Evolutionary conservation across 2,888 invertebrate genomes (phyloP).

Genomic region (Rhorus exstirpatorius): DNA sequence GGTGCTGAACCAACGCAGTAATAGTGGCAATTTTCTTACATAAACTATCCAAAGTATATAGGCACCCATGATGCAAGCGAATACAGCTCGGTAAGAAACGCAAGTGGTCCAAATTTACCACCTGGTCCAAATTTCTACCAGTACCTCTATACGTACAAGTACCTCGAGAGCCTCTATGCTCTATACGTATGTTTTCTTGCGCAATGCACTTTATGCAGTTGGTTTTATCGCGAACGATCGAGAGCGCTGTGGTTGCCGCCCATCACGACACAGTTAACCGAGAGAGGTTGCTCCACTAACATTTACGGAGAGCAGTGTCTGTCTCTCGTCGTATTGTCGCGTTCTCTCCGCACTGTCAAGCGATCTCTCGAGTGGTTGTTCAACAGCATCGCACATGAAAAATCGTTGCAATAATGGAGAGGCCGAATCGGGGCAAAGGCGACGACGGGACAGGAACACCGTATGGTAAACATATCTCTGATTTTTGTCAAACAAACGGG

Average conservation of each 20-base stretch:
- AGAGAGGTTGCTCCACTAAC: slow-evolving; percentile 75
- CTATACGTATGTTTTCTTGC: slow-evolving; percentile 57
- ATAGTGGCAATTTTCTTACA: no score
- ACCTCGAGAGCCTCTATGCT: slow-evolving; percentile 9
- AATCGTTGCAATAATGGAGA: slow-evolving; percentile 56
- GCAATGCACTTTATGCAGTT: slow-evolving; percentile 67
- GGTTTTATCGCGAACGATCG: slow-evolving; percentile 71
- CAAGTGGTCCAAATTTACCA: background rate
- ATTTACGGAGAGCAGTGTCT: slow-evolving; percentile 69
- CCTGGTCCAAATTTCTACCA: slow-evolving; percentile 16
- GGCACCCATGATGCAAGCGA: no score
- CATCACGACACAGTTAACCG: slow-evolving; percentile 73
- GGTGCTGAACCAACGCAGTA: no score
- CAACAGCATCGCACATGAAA: slow-evolving; percentile 18
- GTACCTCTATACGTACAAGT: background rate
- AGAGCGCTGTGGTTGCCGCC: slow-evolving; percentile 71
- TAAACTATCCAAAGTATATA: no score
- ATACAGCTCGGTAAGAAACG: no score
- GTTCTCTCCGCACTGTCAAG: slow-evolving; percentile 41
- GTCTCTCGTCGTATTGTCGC: slow-evolving; percentile 20
- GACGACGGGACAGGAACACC: slow-evolving; percentile 23
- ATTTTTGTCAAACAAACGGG: background rate
- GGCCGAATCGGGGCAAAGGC: slow-evolving; percentile 38
- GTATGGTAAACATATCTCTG: background rate
- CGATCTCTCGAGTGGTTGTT: slow-evolving; percentile 20